Percentiles rank a stretch among this genome's conserved stretches.
phyloP scores from a whole-genome alignment of 2,113 vertebrate genomes.

The Crocuta crocuta region DNA sequence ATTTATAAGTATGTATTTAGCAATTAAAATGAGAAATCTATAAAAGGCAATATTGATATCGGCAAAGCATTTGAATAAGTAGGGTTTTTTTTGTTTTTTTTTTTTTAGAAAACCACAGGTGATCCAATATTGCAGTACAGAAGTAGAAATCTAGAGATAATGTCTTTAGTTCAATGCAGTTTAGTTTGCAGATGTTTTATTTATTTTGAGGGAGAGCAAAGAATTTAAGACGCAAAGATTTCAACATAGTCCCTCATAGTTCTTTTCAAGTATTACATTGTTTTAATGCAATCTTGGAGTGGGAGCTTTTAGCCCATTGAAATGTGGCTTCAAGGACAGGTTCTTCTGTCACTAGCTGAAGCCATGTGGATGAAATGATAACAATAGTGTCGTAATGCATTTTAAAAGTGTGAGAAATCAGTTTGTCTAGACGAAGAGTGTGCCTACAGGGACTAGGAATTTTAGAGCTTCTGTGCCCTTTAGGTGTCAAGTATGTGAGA shows the following conservation, averaged over 20 bases:
- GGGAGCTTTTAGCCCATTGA: conserved; percentile 87
- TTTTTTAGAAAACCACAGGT: neutral
- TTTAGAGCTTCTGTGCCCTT: conserved; percentile 90
- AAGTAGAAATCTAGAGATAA: conserved; percentile 59
- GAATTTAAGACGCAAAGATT: conserved; percentile 80
- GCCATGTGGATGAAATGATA: conserved; percentile 88
- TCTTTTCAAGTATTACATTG: conserved; percentile 88
- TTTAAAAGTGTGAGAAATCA: conserved; percentile 93
- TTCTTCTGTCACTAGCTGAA: conserved; percentile 88
- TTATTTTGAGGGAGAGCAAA: conserved; percentile 84
- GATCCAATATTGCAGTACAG: conserved; percentile 23
- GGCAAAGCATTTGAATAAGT: neutral
- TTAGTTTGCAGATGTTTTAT: conserved; percentile 80
- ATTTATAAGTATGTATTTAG: conserved; percentile 35
- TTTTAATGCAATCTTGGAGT: conserved; percentile 87
- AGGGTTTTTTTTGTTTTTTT: neutral
- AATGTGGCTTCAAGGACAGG: conserved; percentile 88
- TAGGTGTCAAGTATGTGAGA: conserved; percentile 90
- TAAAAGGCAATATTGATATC: conserved; percentile 32
- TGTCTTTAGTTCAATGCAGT: conserved; percentile 57
- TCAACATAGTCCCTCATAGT: conserved; percentile 83
- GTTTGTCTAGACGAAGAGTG: conserved; percentile 89
- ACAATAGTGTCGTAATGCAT: conserved; percentile 89
- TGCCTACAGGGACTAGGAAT: conserved; percentile 87
- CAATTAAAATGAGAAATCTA: neutral